phyloP scores from a whole-genome alignment of 2,888 invertebrate genomes.

The Orthosia gracilis region DNA sequence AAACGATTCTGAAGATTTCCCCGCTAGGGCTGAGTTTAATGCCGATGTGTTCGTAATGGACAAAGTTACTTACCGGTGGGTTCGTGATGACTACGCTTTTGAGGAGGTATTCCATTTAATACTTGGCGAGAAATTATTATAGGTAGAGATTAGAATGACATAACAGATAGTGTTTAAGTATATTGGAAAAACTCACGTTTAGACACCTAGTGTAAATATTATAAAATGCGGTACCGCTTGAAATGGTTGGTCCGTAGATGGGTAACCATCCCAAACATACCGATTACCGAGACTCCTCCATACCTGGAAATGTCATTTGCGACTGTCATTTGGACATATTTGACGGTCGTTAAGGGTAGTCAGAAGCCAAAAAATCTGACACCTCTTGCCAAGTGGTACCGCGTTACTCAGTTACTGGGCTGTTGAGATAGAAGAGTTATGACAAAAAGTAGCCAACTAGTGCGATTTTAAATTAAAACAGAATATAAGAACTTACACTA shows the following conservation, averaged over 20 bases:
- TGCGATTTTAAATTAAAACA: background rate
- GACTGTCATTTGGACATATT: no score
- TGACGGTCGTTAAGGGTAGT: no score
- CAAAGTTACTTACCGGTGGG: constrained; percentile 60
- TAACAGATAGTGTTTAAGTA: background rate
- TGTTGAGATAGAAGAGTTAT: no score
- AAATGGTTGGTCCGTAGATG: no score
- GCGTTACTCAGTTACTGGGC: no score
- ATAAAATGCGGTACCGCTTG: no score
- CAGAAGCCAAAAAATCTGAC: no score
- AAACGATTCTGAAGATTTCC: constrained; percentile 49
- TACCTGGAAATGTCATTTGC: no score
- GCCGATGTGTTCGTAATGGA: constrained; percentile 58
- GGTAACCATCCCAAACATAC: no score
- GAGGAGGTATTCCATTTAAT: constrained; percentile 44
- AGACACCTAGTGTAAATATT: background rate
- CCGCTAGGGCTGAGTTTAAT: constrained; percentile 47
- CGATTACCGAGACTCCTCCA: no score
- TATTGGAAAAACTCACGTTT: background rate
- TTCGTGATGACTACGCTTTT: constrained; percentile 18
- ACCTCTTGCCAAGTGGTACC: no score
- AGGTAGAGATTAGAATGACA: constrained; percentile 7
- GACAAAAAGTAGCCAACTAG: background rate
- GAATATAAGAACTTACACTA: constrained; percentile 24
- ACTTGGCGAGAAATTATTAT: constrained; percentile 39